A percentile compares a stretch with the other conserved stretches of the same genome.
phyloP scores from a whole-genome alignment of 2,888 invertebrate genomes.

The Ctena decussata region DNA sequence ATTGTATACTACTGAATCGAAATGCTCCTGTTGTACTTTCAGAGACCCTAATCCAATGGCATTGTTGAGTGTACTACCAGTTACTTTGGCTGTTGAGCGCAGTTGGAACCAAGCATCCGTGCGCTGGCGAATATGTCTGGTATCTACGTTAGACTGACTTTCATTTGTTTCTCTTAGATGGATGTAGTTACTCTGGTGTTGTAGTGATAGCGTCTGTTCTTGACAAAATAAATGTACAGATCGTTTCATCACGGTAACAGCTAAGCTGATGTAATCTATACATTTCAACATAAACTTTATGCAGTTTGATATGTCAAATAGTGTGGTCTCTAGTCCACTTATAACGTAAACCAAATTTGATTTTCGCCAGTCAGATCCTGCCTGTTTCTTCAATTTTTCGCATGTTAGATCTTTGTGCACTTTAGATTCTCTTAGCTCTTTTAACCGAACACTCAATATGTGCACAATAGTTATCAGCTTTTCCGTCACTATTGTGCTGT shows the following conservation, averaged over 20 bases:
- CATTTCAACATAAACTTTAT: neutral
- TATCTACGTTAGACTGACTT: neutral
- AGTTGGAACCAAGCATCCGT: slow-evolving; percentile 7
- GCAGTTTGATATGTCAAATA: neutral
- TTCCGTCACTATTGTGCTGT: too few species aligned
- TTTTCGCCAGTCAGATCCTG: slow-evolving; percentile 19
- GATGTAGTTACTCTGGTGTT: neutral
- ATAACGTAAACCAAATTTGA: slow-evolving; percentile 26
- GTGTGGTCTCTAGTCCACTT: slow-evolving; percentile 6
- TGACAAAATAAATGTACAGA: too few species aligned
- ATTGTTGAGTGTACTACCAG: slow-evolving; percentile 36
- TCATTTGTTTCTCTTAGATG: neutral
- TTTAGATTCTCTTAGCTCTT: neutral
- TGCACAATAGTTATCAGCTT: neutral
- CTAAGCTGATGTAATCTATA: neutral
- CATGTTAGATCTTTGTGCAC: neutral
- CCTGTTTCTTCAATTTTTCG: neutral
- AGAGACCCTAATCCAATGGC: slow-evolving; percentile 42
- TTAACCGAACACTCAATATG: neutral
- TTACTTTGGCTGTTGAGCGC: slow-evolving; percentile 15
- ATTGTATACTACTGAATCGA: neutral
- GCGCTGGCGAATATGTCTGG: neutral
- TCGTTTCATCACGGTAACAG: neutral
- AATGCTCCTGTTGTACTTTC: slow-evolving; percentile 21
- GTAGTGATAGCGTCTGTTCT: too few species aligned